Percentiles rank a stretch among this genome's conserved stretches.
phyloP scores from a whole-genome alignment of 2,888 invertebrate genomes.

The Lacanobia wlatinum region DNA sequence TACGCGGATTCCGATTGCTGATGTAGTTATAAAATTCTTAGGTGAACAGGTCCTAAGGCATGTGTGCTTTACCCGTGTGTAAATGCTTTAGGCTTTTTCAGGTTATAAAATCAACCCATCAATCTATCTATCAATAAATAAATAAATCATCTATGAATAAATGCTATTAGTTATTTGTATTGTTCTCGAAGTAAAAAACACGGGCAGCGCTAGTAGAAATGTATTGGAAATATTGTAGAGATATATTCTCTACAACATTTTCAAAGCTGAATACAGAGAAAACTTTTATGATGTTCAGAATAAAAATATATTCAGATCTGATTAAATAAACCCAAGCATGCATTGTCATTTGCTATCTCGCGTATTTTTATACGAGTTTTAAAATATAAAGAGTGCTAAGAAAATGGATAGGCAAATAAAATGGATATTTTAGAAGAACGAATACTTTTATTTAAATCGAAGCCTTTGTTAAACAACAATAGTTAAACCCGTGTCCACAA shows the following conservation, averaged over 20 bases:
- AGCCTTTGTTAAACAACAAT: constrained; percentile 81
- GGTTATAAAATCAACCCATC: too few species aligned
- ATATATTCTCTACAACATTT: not conserved
- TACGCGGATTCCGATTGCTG: too few species aligned
- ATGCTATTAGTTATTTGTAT: too few species aligned
- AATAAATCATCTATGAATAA: too few species aligned
- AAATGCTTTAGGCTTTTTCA: too few species aligned
- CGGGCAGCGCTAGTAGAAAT: too few species aligned
- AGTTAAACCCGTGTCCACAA: constrained; percentile 79
- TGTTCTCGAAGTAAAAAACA: too few species aligned
- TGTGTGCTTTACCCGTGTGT: too few species aligned
- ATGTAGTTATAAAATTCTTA: too few species aligned
- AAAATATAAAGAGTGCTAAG: not conserved
- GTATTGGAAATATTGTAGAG: too few species aligned
- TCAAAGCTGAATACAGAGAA: not conserved
- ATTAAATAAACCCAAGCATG: not conserved
- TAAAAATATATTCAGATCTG: constrained; percentile 2
- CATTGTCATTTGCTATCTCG: not conserved
- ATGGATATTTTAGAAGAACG: constrained; percentile 47
- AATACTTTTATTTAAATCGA: constrained; percentile 74
- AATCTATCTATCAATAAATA: too few species aligned
- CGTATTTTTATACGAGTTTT: not conserved
- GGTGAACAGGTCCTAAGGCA: too few species aligned
- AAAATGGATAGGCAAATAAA: constrained; percentile 34
- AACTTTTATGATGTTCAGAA: not conserved